Evolutionary conservation across 2,888 invertebrate species (phyloP), one percentile per base, ranked within the genome.

Genomic region (Heliconius charithonia): DNA sequence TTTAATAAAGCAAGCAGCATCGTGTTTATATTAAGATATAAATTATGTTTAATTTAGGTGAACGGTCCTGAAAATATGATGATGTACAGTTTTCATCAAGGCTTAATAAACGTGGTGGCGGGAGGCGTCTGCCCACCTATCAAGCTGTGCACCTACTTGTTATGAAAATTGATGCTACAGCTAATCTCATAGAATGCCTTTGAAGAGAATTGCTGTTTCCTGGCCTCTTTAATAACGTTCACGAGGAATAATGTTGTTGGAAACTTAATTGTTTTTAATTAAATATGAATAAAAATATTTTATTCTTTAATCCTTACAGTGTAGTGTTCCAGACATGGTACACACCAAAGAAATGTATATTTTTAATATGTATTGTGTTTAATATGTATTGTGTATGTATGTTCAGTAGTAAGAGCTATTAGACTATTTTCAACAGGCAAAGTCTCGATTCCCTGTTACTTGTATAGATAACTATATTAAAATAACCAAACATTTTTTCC

Each of bases 31-130:
- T 89, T 89, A 89, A 88, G 89, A 88, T 93, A 93, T 93, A 93
- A 93, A 94, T 94, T 93, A 93, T 92, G 92, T 93, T 92, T 93
- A 93, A 93, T 93, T 93, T 93, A 91, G 89, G 91, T 89, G 92
- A 92, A 89, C 90, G 92, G 91, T 92, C 91, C 91, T 90, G 92
- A 91, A 93, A 93, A 93, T 93, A 93, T 92, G 91, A 92, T 91
- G 92, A 93, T 92, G 91, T 91, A 90, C 90, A 92, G 90, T 92
- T 93, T 92, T 91, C 92, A 91, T 91, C 91, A 89, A 86, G 87
- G 85, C 84, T 89, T 92, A 90, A 90, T 93, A 92, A 91, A 90
- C 72, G 85, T 86, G 87, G 84, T 83, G 82, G 83, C 82, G 82
- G 81, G 79, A 73, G 80, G 76, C 75, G 80, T 77, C 81, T 73